Evolutionary conservation across 2,113 vertebrate species (phyloP).

Genomic region (Vidua chalybeata): DNA sequence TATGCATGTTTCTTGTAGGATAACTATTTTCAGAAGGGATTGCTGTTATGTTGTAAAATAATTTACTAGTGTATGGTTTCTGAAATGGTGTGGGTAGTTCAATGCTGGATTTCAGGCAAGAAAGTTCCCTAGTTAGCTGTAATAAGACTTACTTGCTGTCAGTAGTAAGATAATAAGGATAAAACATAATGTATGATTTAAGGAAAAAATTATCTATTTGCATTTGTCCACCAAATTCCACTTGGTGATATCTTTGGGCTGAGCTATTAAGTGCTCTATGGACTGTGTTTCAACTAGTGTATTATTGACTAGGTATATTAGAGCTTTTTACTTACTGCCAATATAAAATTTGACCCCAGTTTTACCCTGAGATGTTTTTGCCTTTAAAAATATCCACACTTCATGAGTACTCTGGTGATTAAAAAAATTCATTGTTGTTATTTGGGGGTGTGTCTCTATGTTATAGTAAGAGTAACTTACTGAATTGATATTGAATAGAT

Average conservation of each 20-base stretch:
- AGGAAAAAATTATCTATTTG: neutral
- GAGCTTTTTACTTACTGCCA: neutral
- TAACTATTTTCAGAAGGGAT: neutral
- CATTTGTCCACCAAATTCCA: neutral
- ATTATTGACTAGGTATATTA: neutral
- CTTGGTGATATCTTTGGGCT: neutral
- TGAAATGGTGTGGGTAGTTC: neutral
- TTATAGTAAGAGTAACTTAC: neutral
- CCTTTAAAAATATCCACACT: neutral
- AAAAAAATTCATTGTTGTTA: neutral
- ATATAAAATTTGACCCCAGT: neutral
- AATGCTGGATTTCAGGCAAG: neutral
- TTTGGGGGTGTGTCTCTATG: neutral
- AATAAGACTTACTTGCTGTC: neutral
- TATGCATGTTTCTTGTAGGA: neutral
- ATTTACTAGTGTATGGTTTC: neutral
- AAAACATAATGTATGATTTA: neutral
- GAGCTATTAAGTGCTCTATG: neutral
- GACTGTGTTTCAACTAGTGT: neutral
- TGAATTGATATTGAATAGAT: neutral
- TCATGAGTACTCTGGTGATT: neutral
- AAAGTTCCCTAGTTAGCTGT: neutral
- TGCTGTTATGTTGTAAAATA: neutral
- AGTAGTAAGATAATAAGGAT: neutral
- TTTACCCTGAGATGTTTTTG: slow-evolving; percentile 12